Evolutionary conservation across 2,797 vertebrate species (phyloP), one percentile per base, ranked within the genome.

Genomic region (Philypnodon macrostomus): DNA sequence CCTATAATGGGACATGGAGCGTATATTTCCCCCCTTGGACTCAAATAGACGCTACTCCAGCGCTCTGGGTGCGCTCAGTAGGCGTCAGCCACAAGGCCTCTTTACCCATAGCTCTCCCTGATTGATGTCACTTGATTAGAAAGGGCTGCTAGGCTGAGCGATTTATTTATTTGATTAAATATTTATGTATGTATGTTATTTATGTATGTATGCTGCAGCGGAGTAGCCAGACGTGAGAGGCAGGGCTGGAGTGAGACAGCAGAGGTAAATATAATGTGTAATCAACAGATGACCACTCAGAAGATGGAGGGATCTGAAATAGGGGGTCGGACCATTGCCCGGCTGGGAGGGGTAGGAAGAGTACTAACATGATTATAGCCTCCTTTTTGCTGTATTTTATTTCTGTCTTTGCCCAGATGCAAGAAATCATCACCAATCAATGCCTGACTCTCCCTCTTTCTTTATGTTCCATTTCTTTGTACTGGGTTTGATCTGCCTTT

Each of bases 1-100:
- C 92, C 93, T 93, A 91, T 95, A 96, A 96, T 94, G 90, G 93
- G 96, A 97, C 94, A 97, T 95, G 93, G 94, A 97, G 92, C 93
- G 88, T 94, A 95, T 95, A 94, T 96, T 93, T 91, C 87, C 79
- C 87, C 90, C 85, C 85, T 91, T 89, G 90, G 87, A 84, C 79
- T 86, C 87, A 84, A 87, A 86, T 80, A 85, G 80, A 85, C 70
- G 83, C 83, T 81, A 78, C 80, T 86, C 73, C 78, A 84, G 72
- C 53, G 59, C 70, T 77, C 67, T 75, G 78, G 73, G 70, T 24
- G 68, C 63, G 73, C 76, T 82, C 80, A 50, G 80, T 77, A 80
- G 83, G 81, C 70, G 70, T 81, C 71, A 61, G 80, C 78, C 59
- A 41, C 83, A 52, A 73, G 75, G 81, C 84, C 87, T 82, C 86